Base-by-base conservation (phyloP, 64 coral and sea anemone species). In the Montipora foliosa region DNA sequence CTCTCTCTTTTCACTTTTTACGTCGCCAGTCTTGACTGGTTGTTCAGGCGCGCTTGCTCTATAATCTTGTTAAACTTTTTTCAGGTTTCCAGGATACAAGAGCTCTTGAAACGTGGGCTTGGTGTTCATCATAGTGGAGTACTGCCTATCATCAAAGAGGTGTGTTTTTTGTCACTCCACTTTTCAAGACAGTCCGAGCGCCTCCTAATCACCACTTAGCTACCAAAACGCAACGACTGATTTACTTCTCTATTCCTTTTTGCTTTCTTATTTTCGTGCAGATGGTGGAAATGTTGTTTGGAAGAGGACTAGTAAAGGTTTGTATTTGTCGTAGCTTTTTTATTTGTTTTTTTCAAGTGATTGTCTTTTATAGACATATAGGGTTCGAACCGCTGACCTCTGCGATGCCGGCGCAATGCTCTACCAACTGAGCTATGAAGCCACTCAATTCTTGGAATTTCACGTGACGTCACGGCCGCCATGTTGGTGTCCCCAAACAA, bases 81-180 rank as follows among this genome's bases (percentile, higher is more conserved):
- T 17, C 5, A 99, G 98, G 98, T 99, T 59, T 89, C 89, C 17
- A 82, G 92, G 61, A 99, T 99, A 90, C 92, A 96, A 24, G 98
- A 96, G 67, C 95, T 99, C 6, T 79, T 99, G 8, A 94, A 96
- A 57, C 91, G 86, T 29, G 98, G 98, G 13, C 82, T 99, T 16
- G 98, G 94, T 9, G 98, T 99, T 16, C 98, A 99, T 48, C 98
- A 99, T 76, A 99, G 98, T 88, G 98, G 98, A 52, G 91, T 99
- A 61, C 52, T 99, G 24, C 98, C 98, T 4, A 99, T 99, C 12
- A 89, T 99, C n/a, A 99, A 99, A 94, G 98, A 99, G 98, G 98
- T 98, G 79, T 67, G 9, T 13, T 47, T 37, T 75, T 15, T 69
- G 80, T 66, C 61, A 14, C 16, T 14, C 11, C 62, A 14, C 12